Conservation (phyloP, 2,113 vertebrate genomes). For the Ovibos moschatus region DNA sequence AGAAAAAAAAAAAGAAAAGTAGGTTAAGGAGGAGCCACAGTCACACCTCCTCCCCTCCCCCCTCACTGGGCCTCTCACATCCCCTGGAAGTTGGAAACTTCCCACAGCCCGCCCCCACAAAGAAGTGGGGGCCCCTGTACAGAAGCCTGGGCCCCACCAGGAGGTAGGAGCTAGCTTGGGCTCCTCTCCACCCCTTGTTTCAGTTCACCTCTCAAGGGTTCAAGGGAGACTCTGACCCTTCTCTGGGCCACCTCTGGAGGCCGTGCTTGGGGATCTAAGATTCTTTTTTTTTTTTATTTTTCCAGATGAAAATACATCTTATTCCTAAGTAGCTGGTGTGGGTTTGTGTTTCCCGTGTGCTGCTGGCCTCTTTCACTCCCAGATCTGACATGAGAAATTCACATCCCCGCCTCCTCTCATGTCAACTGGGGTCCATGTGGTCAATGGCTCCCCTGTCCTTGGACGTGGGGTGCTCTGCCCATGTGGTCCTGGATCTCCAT, state of each 20-base stretch:
- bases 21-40: not conserved
- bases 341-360: not conserved
- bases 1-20: not conserved
- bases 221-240: not conserved
- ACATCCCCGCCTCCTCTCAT: not conserved
- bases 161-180: too few relatives aligned
- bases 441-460: fast-evolving
- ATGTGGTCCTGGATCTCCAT: not conserved
- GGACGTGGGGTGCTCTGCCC: fast-evolving
- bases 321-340: not conserved
- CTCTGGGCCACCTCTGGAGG: not conserved
- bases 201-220: not conserved
- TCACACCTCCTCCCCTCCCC: not conserved
- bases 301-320: not conserved
- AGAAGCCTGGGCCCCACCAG: too few relatives aligned
- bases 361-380: too few relatives aligned
- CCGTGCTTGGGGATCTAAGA: not conserved
- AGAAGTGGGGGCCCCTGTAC: not conserved
- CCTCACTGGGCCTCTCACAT: not conserved
- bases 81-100: not conserved
- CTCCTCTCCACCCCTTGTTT: not conserved
- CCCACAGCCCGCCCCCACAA: not conserved
- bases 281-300: too few relatives aligned
- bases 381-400: fast-evolving
- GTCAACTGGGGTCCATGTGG: too few relatives aligned